Conservation (phyloP, 2,888 invertebrate genomes). For the Bombyx huttoni region DNA sequence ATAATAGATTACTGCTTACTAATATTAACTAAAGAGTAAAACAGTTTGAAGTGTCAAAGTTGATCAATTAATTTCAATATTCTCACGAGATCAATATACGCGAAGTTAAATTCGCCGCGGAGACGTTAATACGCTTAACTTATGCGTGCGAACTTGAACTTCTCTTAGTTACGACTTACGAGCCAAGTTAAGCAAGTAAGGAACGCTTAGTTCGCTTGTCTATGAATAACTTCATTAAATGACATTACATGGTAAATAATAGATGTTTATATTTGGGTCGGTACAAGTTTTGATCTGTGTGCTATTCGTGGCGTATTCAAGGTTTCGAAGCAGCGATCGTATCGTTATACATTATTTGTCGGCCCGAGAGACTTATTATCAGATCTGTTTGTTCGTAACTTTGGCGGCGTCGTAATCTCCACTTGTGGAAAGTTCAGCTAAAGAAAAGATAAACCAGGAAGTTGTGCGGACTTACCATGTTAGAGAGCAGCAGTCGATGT, state of each 20-base stretch:
- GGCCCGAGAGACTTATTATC: slow-evolving; percentile 48
- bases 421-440: slow-evolving; percentile 31
- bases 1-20: not conserved
- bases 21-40: slow-evolving; percentile 10
- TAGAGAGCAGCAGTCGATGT: slow-evolving; percentile 69
- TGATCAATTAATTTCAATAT: slow-evolving; percentile 41
- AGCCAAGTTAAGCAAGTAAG: slow-evolving; percentile 41
- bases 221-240: slow-evolving; percentile 28
- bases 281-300: slow-evolving; percentile 27
- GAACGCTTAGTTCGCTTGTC: slow-evolving; percentile 29
- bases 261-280: slow-evolving; percentile 37
- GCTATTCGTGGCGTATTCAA: slow-evolving; percentile 22
- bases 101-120: slow-evolving; percentile 39
- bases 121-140: slow-evolving; percentile 55
- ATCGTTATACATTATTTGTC: slow-evolving; percentile 37
- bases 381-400: slow-evolving; percentile 43
- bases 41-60: slow-evolving; percentile 21
- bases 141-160: slow-evolving; percentile 49
- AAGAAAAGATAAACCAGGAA: slow-evolving; percentile 26
- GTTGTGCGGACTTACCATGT: slow-evolving; percentile 55
- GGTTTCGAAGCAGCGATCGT: slow-evolving; percentile 28
- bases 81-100: slow-evolving; percentile 39
- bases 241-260: slow-evolving; percentile 37
- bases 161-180: slow-evolving; percentile 45
- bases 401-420: slow-evolving; percentile 28